A percentile compares a stretch with the other conserved stretches of the same genome.
These are phyloP conservation scores for Porites lobata DNA, from an alignment of 92 coral and sea anemone species.

Conservation along the genomic window DNA sequence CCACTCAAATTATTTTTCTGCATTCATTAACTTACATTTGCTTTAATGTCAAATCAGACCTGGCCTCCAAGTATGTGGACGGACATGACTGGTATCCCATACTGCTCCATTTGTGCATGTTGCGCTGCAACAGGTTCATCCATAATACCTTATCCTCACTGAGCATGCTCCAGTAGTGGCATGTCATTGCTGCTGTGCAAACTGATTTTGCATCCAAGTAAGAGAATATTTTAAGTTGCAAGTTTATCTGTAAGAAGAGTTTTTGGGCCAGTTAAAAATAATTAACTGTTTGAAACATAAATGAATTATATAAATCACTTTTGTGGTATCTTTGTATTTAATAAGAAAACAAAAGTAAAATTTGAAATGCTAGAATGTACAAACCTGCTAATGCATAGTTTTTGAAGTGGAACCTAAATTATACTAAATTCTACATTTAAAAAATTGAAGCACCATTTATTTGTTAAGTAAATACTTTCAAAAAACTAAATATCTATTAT, in stretches of 20 bases:
- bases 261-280: background rate
- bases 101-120: conserved; percentile 82
- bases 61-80: conserved; percentile 88
- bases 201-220: conserved; percentile 89
- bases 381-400: too few relatives aligned
- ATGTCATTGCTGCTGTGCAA: conserved; percentile 83
- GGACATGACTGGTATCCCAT: conserved; percentile 90
- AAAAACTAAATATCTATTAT: too few relatives aligned
- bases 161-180: conserved; percentile 82
- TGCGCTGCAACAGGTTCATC: conserved; percentile 72
- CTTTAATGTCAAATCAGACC: conserved; percentile 83
- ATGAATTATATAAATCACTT: too few relatives aligned
- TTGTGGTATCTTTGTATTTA: too few relatives aligned
- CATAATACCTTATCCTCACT: conserved; percentile 88
- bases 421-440: too few relatives aligned
- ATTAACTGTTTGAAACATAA: too few relatives aligned
- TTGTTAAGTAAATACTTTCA: too few relatives aligned
- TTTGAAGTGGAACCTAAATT: too few relatives aligned
- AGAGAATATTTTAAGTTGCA: conserved; percentile 88
- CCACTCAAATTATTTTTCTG: too few relatives aligned
- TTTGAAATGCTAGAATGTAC: too few relatives aligned
- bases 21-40: conserved; percentile 81
- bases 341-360: too few relatives aligned
- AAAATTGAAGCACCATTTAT: too few relatives aligned
- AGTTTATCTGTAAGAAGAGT: conserved; percentile 66